These are phyloP conservation scores for Tupaia chinensis DNA, from an alignment of 2,113 vertebrate genomes.

Conservation along the genomic window DNA sequence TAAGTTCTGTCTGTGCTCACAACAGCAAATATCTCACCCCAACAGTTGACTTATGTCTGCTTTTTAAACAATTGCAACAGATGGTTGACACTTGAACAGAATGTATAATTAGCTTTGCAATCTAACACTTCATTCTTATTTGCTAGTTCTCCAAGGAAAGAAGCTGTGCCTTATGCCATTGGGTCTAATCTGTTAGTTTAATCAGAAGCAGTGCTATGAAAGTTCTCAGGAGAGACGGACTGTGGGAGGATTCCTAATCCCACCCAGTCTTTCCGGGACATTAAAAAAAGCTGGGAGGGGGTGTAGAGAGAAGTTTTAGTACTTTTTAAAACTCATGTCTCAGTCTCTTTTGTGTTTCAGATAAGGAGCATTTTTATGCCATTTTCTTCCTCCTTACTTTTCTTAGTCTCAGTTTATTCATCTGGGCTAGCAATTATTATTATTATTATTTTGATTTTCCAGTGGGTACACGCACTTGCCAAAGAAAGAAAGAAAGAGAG, in stretches of 20 bases:
- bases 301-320: conserved; percentile 63
- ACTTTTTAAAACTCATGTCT: conserved; percentile 39
- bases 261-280: conserved; percentile 64
- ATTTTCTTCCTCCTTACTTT: background rate
- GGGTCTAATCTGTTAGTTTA: conserved; percentile 79
- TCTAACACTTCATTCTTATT: conserved; percentile 79
- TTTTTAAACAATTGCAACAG: conserved; percentile 79
- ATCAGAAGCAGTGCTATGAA: conserved; percentile 65
- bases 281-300: conserved; percentile 62
- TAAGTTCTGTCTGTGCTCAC: conserved; percentile 64
- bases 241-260: conserved; percentile 78
- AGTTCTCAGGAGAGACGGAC: conserved; percentile 61
- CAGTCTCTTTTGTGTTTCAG: conserved; percentile 51
- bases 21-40: conserved; percentile 69
- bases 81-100: conserved; percentile 74
- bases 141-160: conserved; percentile 72
- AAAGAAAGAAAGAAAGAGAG: too few relatives aligned
- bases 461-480: too few relatives aligned
- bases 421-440: background rate
- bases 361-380: background rate
- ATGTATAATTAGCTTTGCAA: conserved; percentile 78
- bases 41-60: conserved; percentile 57
- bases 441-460: too few relatives aligned
- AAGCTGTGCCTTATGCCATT: conserved; percentile 73
- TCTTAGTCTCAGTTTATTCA: background rate